Conservation (phyloP, 1,140 invertebrate species). For the Nasonia longicornis region DNA sequence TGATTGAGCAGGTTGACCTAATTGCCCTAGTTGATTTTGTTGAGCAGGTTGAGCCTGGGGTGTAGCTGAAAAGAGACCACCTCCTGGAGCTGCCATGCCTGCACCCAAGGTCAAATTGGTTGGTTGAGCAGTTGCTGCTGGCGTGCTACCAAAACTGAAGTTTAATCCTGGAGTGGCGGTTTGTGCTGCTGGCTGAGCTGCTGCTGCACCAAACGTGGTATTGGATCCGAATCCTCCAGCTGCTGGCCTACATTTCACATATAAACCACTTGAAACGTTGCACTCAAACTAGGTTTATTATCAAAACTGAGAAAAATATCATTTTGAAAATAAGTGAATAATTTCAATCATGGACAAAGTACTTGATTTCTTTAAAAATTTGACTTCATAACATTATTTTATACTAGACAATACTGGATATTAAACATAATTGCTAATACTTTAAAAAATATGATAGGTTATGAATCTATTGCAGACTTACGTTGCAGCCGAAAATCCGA, state of each 20-base stretch:
- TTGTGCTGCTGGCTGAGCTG: conserved; percentile 50
- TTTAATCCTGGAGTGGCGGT: conserved; percentile 51
- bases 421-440: conserved; percentile 19
- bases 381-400: too few relatives aligned
- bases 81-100: background rate
- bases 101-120: conserved; percentile 38
- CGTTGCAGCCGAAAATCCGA: conserved; percentile 57
- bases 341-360: background rate
- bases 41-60: conserved; percentile 35
- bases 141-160: conserved; percentile 55
- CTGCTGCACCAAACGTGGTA: conserved; percentile 50
- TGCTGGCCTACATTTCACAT: conserved; percentile 46
- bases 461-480: conserved; percentile 48
- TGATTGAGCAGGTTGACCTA: conserved; percentile 41
- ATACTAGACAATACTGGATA: background rate
- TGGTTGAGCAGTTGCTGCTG: conserved; percentile 27
- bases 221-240: conserved; percentile 40
- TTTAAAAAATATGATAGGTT: conserved; percentile 22
- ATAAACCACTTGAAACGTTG: background rate
- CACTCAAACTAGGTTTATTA: background rate
- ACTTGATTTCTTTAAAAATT: background rate
- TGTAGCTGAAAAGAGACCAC: background rate
- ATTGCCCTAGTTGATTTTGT: conserved; percentile 46
- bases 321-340: background rate
- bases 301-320: background rate